phyloP scores from a whole-genome alignment of 1,140 invertebrate species.

The Oreohelix idahoensis region DNA sequence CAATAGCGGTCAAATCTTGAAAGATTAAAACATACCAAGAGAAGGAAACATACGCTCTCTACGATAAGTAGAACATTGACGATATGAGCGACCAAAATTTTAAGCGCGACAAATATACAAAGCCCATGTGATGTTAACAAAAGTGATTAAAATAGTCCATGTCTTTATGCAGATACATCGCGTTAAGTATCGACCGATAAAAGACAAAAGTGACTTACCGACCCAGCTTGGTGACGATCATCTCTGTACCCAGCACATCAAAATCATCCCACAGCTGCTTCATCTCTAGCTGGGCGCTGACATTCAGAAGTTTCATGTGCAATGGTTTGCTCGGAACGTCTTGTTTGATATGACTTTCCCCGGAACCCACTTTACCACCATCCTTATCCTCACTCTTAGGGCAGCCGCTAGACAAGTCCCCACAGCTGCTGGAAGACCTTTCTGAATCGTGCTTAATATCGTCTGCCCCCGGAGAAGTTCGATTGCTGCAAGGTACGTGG shows the following conservation, averaged over 20 bases:
- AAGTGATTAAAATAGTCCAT: too few species aligned
- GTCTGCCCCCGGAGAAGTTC: background rate
- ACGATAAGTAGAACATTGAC: too few species aligned
- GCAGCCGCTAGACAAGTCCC: background rate
- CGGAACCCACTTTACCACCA: background rate
- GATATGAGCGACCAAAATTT: too few species aligned
- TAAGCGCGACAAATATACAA: too few species aligned
- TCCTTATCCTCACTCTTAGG: constrained; percentile 16
- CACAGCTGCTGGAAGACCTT: background rate
- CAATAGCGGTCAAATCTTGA: too few species aligned
- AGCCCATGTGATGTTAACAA: too few species aligned
- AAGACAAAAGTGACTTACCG: constrained; percentile 81
- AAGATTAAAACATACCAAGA: too few species aligned
- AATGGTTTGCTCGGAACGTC: constrained; percentile 69
- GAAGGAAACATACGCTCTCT: too few species aligned
- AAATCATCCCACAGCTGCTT: constrained; percentile 99
- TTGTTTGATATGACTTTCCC: background rate
- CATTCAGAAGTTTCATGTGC: constrained; percentile 81
- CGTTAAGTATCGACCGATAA: too few species aligned
- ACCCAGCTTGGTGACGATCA: constrained; percentile 99
- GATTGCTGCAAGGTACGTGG: background rate
- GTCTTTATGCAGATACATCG: too few species aligned
- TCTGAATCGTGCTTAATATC: constrained; percentile 14
- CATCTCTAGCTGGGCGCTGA: constrained; percentile 95
- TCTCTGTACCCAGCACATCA: constrained; percentile 97